Evolutionary conservation across 2,113 vertebrate genomes (phyloP), one percentile per base, ranked within the genome.

Genomic region (Paedocypris sp.): DNA sequence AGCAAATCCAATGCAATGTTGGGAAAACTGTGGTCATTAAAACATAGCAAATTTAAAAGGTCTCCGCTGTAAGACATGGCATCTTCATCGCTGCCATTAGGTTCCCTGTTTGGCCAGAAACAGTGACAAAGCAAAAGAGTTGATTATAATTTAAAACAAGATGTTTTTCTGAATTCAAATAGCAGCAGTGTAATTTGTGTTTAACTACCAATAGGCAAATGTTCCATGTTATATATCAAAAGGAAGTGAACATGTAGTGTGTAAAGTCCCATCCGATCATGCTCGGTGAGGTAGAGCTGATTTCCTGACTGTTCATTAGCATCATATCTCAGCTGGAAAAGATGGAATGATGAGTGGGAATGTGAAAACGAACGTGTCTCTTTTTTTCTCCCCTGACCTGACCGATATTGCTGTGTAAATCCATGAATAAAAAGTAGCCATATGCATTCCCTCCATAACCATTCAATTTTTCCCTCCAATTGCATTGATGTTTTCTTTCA

Each of bases 351-450:
- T 18, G 61, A 20, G 22, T 12, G 2, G 41, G 22, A 54, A n/a
- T 64, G 36, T 47, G 62, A 51, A 62, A 62, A 62, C 51, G 47
- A 62, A 62, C 36, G 47, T 23, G 26, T 41, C 38, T 56, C 25
- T 29, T 43, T 41, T 42, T 32, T 28, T 22, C 43, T 49, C 23
- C 2, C 11, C 16, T 69, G 46, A 64, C 61, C 60, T 58, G 19
- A 33, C 48, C 22, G 26, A 45, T 66, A 63, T 50, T 73, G 23
- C 42, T 29, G 35, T 8, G 16, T 53, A 64, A 50, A 60, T 15
- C 60, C 61, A 60, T 68, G 60, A 70, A 70, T 63, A 69, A 63
- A 49, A 52, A 69, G 49, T 46, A 56, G 39, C 61, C 42, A 56
- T 52, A 50, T 33, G 47, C 60, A 64, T 48, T 33, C 19, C 26